Percentiles rank a stretch among this genome's conserved stretches.
Evolutionary conservation across 2,113 vertebrate genomes (phyloP).

Genomic region (Mus spicilegus): DNA sequence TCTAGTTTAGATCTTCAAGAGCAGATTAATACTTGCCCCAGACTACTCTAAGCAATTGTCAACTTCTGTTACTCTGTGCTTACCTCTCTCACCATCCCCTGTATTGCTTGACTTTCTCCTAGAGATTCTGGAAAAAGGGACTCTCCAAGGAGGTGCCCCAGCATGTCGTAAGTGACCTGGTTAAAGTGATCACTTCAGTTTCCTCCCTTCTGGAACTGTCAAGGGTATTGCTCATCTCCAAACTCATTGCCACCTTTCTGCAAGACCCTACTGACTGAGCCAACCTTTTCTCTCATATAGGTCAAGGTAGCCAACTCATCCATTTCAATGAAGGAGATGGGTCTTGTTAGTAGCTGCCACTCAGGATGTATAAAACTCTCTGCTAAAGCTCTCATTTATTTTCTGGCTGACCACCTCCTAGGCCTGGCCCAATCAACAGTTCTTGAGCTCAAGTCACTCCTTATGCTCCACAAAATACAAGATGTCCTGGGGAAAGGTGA

Average conservation of each 20-base stretch:
- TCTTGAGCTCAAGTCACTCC: background rate
- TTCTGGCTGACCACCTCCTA: background rate
- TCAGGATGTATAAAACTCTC: background rate
- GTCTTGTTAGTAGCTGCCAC: background rate
- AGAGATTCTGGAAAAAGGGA: background rate
- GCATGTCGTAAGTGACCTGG: background rate
- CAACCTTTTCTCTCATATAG: too few species aligned
- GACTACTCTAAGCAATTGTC: background rate
- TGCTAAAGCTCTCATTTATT: background rate
- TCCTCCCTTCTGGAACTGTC: background rate
- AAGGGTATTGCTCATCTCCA: background rate
- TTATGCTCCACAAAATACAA: background rate
- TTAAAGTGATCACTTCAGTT: background rate
- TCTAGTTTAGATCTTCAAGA: conserved; percentile 30
- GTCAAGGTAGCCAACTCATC: background rate
- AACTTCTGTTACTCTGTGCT: background rate
- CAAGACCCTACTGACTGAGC: background rate
- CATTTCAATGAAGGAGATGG: too few species aligned
- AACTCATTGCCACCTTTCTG: too few species aligned
- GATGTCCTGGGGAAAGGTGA: background rate
- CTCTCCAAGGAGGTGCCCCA: background rate
- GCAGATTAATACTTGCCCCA: background rate
- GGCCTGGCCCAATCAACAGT: background rate
- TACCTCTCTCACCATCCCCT: background rate
- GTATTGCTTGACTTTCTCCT: background rate